Conservation (phyloP, 2,797 vertebrate species). For the Bryconaethiops microstoma region DNA sequence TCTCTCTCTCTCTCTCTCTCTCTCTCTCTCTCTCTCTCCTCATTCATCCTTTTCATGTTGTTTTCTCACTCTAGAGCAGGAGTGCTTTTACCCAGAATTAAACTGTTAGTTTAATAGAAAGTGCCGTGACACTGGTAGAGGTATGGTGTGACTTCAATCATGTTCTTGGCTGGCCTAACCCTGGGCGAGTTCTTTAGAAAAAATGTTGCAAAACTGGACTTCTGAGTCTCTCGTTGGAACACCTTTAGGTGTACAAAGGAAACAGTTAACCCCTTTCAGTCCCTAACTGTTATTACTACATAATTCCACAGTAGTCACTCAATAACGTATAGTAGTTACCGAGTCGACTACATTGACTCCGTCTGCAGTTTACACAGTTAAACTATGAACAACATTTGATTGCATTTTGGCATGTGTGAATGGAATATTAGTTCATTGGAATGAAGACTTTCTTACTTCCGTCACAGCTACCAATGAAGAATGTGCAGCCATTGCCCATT, state of each 20-base stretch:
- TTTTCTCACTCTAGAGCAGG: slow-evolving; percentile 26
- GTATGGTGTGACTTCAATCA: slow-evolving; percentile 71
- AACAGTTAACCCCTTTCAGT: background rate
- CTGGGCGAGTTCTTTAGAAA: slow-evolving; percentile 35
- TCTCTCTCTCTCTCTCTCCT: background rate
- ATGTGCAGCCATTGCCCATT: too few relatives aligned
- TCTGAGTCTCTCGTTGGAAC: background rate
- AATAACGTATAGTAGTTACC: background rate
- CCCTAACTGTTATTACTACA: background rate
- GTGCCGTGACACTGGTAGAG: slow-evolving; percentile 59
- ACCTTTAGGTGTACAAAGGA: background rate
- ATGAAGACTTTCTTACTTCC: background rate
- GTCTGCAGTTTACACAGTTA: background rate
- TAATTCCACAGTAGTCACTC: background rate
- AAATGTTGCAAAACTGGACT: slow-evolving; percentile 46
- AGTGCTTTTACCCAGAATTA: slow-evolving; percentile 41
- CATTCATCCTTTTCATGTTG: background rate
- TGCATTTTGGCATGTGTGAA: background rate
- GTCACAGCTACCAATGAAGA: too few relatives aligned
- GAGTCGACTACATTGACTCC: background rate
- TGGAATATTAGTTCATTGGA: background rate
- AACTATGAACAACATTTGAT: background rate
- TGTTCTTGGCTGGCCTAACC: slow-evolving; percentile 54
- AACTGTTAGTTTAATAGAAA: slow-evolving; percentile 58
- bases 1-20: background rate